Evolutionary conservation across 2,797 vertebrate species (phyloP).

Genomic region (Falco cherrug): DNA sequence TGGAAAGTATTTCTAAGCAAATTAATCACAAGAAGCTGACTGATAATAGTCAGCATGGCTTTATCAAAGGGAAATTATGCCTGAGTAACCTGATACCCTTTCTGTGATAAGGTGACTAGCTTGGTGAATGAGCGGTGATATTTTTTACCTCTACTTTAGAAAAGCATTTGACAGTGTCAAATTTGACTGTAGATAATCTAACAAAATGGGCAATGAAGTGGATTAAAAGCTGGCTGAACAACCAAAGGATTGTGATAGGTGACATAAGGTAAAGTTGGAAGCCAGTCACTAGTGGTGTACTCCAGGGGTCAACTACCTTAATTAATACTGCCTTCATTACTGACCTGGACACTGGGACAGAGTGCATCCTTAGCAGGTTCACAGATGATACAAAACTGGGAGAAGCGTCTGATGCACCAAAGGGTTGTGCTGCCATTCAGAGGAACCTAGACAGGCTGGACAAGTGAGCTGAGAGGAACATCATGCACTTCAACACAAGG

Average conservation of each 20-base stretch:
- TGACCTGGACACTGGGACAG: no score
- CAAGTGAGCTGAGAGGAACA: background rate
- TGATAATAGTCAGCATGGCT: background rate
- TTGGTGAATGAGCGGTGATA: no score
- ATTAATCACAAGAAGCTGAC: background rate
- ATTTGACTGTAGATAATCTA: background rate
- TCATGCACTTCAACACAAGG: background rate
- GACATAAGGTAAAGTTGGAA: background rate
- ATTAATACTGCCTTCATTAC: background rate
- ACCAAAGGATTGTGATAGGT: background rate
- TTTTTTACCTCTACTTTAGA: background rate
- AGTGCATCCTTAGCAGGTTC: no score
- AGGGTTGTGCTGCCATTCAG: no score
- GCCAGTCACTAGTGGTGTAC: background rate
- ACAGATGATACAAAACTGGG: no score
- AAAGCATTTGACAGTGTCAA: background rate
- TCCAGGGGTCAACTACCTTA: background rate
- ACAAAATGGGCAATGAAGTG: background rate
- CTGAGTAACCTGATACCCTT: background rate
- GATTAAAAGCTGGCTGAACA: background rate
- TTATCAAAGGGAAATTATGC: background rate
- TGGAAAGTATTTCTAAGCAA: background rate
- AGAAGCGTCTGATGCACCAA: no score
- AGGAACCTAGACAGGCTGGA: no score
- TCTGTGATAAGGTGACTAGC: no score